These are phyloP conservation scores for Smittia sp. DNA, from an alignment of 2,888 invertebrate genomes.

Conservation along the genomic window DNA sequence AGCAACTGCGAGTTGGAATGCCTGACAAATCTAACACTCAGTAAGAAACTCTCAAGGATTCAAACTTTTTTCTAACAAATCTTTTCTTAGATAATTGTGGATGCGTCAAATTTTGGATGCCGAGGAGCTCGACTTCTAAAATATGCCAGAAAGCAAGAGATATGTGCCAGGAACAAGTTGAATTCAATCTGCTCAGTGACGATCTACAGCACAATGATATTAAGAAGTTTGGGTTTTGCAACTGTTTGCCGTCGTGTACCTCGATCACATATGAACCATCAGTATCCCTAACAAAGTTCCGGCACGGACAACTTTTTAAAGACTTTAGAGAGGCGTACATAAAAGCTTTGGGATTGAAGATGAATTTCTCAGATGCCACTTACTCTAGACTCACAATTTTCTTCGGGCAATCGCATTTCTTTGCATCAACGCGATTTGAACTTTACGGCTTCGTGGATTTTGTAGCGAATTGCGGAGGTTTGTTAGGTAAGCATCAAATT, in stretches of 20 bases:
- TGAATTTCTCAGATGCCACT: constrained; percentile 52
- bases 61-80: constrained; percentile 60
- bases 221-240: constrained; percentile 49
- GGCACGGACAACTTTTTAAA: constrained; percentile 58
- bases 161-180: constrained; percentile 57
- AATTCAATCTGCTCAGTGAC: constrained; percentile 54
- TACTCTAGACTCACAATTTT: constrained; percentile 60
- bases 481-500: constrained; percentile 53
- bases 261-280: constrained; percentile 64
- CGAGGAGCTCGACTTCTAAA: constrained; percentile 57
- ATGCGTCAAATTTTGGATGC: constrained; percentile 66
- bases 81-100: constrained; percentile 52
- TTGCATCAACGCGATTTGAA: constrained; percentile 65
- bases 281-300: constrained; percentile 62
- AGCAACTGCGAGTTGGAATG: constrained; percentile 67
- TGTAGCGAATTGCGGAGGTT: constrained; percentile 67
- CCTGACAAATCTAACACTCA: constrained; percentile 59
- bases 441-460: constrained; percentile 68
- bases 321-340: constrained; percentile 54
- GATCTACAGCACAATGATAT: constrained; percentile 28
- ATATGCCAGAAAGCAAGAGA: constrained; percentile 61
- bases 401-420: constrained; percentile 71
- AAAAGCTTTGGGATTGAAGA: constrained; percentile 51
- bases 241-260: constrained; percentile 63
- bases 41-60: constrained; percentile 42